Evolutionary conservation across 2,888 invertebrate genomes (phyloP).

Genomic region (Arrhopalites spinosus): DNA sequence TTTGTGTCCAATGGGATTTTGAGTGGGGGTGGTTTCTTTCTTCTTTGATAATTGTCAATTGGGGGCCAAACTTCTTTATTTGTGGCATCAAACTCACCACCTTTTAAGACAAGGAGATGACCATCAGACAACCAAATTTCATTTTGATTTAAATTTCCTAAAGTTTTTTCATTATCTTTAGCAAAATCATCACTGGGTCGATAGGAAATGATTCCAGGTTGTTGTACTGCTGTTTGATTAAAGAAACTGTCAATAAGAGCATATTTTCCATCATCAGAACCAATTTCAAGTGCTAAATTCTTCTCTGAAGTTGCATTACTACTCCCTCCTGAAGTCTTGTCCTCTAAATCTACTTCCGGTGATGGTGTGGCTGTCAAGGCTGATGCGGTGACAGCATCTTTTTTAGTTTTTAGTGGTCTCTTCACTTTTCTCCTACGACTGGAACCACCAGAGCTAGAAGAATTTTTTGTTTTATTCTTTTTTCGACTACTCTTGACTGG

Average conservation of each 20-base stretch:
- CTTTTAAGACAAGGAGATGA: conserved; percentile 80
- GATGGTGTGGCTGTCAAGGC: not conserved
- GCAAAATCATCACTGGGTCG: conserved; percentile 79
- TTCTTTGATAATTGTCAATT: conserved; percentile 82
- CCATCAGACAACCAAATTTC: conserved; percentile 91
- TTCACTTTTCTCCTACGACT: not conserved
- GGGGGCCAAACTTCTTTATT: conserved; percentile 71
- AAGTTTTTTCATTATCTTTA: conserved; percentile 76
- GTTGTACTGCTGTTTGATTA: conserved; percentile 67
- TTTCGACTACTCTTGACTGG: not conserved
- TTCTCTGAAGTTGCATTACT: conserved; percentile 45
- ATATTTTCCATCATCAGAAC: conserved; percentile 77
- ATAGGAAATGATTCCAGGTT: conserved; percentile 83
- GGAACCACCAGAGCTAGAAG: not conserved
- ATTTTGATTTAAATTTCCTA: conserved; percentile 80
- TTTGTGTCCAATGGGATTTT: conserved; percentile 77
- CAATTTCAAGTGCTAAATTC: conserved; percentile 55
- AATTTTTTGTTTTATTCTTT: not conserved
- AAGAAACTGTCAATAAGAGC: conserved; percentile 84
- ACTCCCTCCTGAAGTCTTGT: not conserved
- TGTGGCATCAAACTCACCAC: conserved; percentile 65
- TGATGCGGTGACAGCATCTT: not conserved
- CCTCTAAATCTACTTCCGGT: not conserved
- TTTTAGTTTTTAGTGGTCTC: not conserved
- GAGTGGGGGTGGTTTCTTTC: conserved; percentile 72